Percentiles rank a stretch among this genome's conserved stretches.
phyloP scores from a whole-genome alignment of 2,113 vertebrate genomes.

The Desmodus rotundus region DNA sequence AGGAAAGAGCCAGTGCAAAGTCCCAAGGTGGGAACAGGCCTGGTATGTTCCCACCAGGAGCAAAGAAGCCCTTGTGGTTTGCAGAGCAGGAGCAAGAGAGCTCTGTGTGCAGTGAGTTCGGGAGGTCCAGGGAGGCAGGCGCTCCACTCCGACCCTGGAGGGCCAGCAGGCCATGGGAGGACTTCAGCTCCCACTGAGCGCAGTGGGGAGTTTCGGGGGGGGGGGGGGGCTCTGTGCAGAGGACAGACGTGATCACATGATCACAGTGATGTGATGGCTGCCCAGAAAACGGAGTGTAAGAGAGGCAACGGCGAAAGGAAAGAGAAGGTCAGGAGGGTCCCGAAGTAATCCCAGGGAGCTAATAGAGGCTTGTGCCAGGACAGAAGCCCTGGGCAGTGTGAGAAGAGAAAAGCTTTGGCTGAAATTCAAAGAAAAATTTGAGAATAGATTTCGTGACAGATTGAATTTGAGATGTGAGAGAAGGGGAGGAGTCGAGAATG shows the following conservation, averaged over 20 bases:
- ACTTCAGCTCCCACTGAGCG: background rate
- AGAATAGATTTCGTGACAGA: background rate
- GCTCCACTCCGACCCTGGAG: rapidly evolving
- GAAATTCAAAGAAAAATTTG: background rate
- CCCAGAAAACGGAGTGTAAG: background rate
- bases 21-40: background rate
- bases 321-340: background rate
- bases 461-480: background rate
- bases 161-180: rapidly evolving
- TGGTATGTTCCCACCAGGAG: background rate
- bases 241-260: background rate
- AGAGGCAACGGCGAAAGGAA: background rate
- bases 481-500: background rate
- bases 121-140: background rate
- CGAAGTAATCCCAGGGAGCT: background rate
- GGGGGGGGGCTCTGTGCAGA: background rate
- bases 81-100: background rate
- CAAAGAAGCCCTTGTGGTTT: background rate
- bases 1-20: background rate
- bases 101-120: rapidly evolving
- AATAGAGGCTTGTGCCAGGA: background rate
- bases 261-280: background rate
- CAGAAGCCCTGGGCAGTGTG: background rate
- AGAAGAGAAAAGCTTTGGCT: background rate
- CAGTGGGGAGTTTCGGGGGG: background rate